A percentile compares a stretch with the other conserved stretches of the same genome.
phyloP scores from a whole-genome alignment of 2,888 invertebrate species.

The Ecliptopera silaceata region DNA sequence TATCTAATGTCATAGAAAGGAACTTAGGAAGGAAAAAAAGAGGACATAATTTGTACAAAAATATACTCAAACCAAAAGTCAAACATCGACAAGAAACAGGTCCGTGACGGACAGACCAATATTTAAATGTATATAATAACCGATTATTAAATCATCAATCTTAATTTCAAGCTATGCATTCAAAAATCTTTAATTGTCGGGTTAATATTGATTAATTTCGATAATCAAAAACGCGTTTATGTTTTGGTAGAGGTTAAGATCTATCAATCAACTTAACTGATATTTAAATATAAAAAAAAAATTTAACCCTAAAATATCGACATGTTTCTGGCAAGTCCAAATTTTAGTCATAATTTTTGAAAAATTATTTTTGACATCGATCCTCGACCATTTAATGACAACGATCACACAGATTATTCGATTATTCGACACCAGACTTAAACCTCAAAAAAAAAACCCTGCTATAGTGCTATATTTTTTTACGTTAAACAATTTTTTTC shows the following conservation, averaged over 20 bases:
- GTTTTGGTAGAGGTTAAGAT: slow-evolving; percentile 12
- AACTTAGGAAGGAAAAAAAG: too few relatives aligned
- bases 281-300: slow-evolving; percentile 12
- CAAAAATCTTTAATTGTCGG: slow-evolving; percentile 52
- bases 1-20: too few relatives aligned
- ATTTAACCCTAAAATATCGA: background rate
- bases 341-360: too few relatives aligned
- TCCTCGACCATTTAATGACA: too few relatives aligned
- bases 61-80: background rate
- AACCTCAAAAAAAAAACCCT: too few relatives aligned
- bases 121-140: slow-evolving; percentile 50
- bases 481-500: background rate
- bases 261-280: slow-evolving; percentile 9
- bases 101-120: slow-evolving; percentile 44
- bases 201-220: slow-evolving; percentile 53
- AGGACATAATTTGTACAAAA: too few relatives aligned
- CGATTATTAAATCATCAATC: slow-evolving; percentile 70
- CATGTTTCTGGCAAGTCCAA: background rate
- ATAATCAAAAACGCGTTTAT: slow-evolving; percentile 22
- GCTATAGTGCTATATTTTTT: too few relatives aligned
- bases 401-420: too few relatives aligned
- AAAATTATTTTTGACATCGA: too few relatives aligned
- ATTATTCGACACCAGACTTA: too few relatives aligned
- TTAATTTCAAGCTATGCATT: slow-evolving; percentile 45
- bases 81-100: slow-evolving; percentile 21